Evolutionary conservation across 2,888 invertebrate genomes (phyloP).

Genomic region (Biston betularia): DNA sequence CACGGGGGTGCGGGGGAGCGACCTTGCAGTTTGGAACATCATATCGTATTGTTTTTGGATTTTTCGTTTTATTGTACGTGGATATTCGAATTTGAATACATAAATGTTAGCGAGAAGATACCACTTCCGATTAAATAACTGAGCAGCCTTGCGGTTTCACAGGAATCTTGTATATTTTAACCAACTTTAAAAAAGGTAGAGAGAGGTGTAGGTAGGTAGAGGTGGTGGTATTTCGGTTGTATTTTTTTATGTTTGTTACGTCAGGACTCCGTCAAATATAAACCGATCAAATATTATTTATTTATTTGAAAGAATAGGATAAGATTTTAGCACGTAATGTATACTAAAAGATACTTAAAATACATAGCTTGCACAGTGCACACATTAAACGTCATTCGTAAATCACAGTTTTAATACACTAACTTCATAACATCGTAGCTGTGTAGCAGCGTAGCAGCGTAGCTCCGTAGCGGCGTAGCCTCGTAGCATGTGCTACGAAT

Average conservation of each 20-base stretch:
- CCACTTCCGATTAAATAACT: background rate
- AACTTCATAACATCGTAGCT: constrained; percentile 6
- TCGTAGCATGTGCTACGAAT: constrained; percentile 63
- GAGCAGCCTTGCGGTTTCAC: too few species aligned
- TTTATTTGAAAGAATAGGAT: too few species aligned
- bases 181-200: too few species aligned
- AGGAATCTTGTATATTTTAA: too few species aligned
- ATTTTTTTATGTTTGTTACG: background rate
- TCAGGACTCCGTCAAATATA: background rate
- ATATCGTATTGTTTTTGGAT: constrained; percentile 3
- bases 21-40: constrained; percentile 25
- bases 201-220: too few species aligned
- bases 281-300: background rate
- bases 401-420: constrained; percentile 41
- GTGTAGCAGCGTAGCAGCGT: constrained; percentile 26
- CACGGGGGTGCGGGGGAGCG: background rate
- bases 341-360: background rate
- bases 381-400: constrained; percentile 9
- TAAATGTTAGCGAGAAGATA: background rate
- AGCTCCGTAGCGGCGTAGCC: constrained; percentile 38
- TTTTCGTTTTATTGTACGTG: background rate
- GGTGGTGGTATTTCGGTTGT: too few species aligned
- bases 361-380: background rate
- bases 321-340: too few species aligned
- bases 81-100: constrained; percentile 2